Conservation (phyloP, 2,113 vertebrate genomes). For the Gadus chalcogrammus region DNA sequence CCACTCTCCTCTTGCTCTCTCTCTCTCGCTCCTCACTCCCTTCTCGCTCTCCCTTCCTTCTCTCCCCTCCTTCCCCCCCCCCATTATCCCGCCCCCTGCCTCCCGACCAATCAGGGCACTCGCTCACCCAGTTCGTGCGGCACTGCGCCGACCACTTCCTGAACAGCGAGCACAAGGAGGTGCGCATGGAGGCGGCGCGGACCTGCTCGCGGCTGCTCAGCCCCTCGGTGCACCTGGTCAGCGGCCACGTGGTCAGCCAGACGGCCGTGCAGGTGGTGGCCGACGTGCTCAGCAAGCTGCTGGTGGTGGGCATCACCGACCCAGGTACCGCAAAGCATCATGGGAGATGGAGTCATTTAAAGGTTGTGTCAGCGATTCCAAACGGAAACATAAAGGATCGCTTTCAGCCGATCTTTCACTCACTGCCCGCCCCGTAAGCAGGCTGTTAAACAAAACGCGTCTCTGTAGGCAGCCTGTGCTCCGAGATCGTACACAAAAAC, state of each 20-base stretch:
- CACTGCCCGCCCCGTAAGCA: too few species aligned
- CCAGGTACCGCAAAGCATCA: constrained; percentile 76
- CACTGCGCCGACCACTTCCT: constrained; percentile 97
- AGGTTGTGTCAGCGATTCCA: too few species aligned
- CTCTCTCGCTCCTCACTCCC: not conserved
- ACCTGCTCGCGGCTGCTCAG: constrained; percentile 95
- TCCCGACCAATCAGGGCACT: constrained; percentile 79
- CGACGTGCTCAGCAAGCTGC: constrained; percentile 95
- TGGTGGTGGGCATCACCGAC: constrained; percentile 97
- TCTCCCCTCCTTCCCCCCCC: not conserved
- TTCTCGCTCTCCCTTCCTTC: not conserved
- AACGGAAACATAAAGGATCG: too few species aligned
- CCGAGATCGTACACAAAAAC: too few species aligned
- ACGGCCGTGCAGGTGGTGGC: constrained; percentile 97
- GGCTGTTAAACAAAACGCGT: too few species aligned
- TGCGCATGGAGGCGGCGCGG: constrained; percentile 94
- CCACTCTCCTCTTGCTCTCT: not conserved
- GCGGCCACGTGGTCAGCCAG: constrained; percentile 93
- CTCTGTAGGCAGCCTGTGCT: too few species aligned
- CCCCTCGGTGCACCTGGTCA: constrained; percentile 92
- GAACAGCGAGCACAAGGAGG: constrained; percentile 97
- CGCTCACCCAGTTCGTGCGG: constrained; percentile 97
- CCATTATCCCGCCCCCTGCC: not conserved
- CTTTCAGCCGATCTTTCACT: too few species aligned
- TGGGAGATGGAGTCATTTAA: too few species aligned